A percentile compares a stretch with the other conserved stretches of the same genome.
Conservation (phyloP, 2,888 invertebrate species). For the Gari tellinella region DNA sequence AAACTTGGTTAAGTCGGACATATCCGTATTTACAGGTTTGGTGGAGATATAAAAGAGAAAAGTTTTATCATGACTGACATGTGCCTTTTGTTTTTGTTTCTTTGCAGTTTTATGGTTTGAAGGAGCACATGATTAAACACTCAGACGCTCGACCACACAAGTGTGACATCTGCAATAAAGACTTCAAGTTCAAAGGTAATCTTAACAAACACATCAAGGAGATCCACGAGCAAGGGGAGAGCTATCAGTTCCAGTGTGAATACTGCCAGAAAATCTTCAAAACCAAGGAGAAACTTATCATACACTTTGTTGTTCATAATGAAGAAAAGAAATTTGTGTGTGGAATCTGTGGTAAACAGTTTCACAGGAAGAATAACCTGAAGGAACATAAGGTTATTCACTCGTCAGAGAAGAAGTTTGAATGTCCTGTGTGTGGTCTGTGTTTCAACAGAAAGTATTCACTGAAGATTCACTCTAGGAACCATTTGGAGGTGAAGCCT, state of each 20-base stretch:
- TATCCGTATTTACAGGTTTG: no score
- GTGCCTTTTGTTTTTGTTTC: background rate
- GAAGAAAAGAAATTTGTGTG: slow-evolving; percentile 44
- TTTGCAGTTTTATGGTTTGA: slow-evolving; percentile 33
- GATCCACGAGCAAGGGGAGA: slow-evolving; percentile 15
- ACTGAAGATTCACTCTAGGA: slow-evolving; percentile 53
- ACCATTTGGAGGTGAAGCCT: slow-evolving; percentile 62
- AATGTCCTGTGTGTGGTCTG: slow-evolving; percentile 43
- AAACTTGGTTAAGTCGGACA: no score
- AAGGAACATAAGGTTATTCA: slow-evolving; percentile 41
- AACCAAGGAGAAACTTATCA: slow-evolving; percentile 32
- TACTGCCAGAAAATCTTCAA: slow-evolving; percentile 42
- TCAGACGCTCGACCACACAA: slow-evolving; percentile 25
- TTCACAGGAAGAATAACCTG: slow-evolving; percentile 37
- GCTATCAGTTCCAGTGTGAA: slow-evolving; percentile 39
- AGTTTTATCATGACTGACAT: no score
- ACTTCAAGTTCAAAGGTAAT: slow-evolving; percentile 35
- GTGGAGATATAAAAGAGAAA: no score
- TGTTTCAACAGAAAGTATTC: slow-evolving; percentile 43
- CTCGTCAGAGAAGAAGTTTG: slow-evolving; percentile 44
- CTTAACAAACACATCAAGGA: slow-evolving; percentile 40
- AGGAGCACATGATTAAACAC: slow-evolving; percentile 38
- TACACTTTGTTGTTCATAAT: slow-evolving; percentile 41
- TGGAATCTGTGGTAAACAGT: slow-evolving; percentile 44
- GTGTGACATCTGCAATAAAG: slow-evolving; percentile 31